A percentile compares a stretch with the other conserved stretches of the same genome.
Conservation (phyloP, 2,888 invertebrate species). For the Griposia aprilina region DNA sequence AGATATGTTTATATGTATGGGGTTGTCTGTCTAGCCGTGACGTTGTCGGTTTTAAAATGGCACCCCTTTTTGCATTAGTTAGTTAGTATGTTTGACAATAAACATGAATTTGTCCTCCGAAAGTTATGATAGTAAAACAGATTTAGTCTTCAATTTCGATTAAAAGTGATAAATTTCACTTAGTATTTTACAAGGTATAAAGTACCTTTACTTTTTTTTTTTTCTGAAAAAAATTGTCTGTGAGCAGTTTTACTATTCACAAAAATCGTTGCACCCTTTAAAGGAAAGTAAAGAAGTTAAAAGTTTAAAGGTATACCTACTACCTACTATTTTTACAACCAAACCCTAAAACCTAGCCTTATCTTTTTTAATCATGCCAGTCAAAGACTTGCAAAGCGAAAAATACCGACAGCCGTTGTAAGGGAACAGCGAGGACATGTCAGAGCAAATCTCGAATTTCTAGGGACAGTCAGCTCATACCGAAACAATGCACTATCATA, state of each 20-base stretch:
- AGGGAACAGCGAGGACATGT: not conserved
- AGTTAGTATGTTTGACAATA: not conserved
- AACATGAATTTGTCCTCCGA: not conserved
- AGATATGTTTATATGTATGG: constrained; percentile 14
- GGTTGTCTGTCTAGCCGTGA: not conserved
- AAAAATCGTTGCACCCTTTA: not conserved
- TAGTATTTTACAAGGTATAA: not conserved
- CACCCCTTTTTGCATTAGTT: not conserved
- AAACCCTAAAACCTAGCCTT: too few species aligned
- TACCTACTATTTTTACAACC: not conserved
- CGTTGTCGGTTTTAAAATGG: not conserved
- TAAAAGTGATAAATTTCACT: not conserved
- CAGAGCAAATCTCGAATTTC: constrained; percentile 6
- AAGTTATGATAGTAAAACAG: not conserved
- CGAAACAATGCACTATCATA: constrained; percentile 35
- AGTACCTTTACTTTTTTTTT: too few species aligned
- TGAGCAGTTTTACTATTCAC: too few species aligned
- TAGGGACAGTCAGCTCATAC: not conserved
- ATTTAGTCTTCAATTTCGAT: not conserved
- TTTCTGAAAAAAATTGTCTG: too few species aligned
- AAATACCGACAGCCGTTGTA: not conserved
- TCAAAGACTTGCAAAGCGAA: not conserved
- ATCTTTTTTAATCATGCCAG: not conserved
- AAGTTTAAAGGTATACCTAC: not conserved
- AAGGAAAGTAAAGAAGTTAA: not conserved